Evolutionary conservation across 2,797 vertebrate species (phyloP), one percentile per base, ranked within the genome.

Genomic region (Brachyalestes nurse): DNA sequence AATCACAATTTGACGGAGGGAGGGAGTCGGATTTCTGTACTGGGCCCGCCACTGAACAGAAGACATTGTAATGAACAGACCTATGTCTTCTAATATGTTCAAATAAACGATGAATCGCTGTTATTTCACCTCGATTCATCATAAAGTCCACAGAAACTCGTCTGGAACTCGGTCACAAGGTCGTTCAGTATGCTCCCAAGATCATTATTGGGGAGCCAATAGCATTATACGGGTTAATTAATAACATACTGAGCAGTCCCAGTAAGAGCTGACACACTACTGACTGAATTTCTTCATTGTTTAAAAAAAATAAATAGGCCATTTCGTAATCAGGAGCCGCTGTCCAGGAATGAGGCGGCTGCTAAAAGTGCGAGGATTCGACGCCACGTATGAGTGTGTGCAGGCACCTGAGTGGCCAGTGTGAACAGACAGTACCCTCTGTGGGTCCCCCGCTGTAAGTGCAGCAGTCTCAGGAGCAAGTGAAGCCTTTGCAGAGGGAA

Each of bases 401-500:
- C 47, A n/a, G n/a, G 21, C 25, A 49, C 49, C 1, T 23, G 0
- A 19, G 45, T 55, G 2, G 2, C 34, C n/a, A 42, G 21, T 61
- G 25, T 61, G 47, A 62, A 34, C 62, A 53, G 16, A 49, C 16
- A 57, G 71, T 21, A 14, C 69, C 79, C 78, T 77, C 78, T 83
- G 25, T 69, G 72, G 85, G 72, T 34, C 76, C 40, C 64, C 0
- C 34, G 71, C 19, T 72, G 60, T 25, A 71, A 62, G 81, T 57
- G 45, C 78, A 77, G 69, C 75, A 66, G 51, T 25, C 10, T 84
- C 75, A 80, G 75, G 67, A 79, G 58, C 25, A 73, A 70, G 77
- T 51, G 51, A 82, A 53, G 23, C 57, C 17, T 1, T 60, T 40
- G 38, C 21, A 28, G 47, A 38, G 25, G 13, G 61, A n/a, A 55